Percentiles rank a stretch among this genome's conserved stretches.
Conservation (phyloP, 2,888 invertebrate genomes). For the Drosophila nr. perissopoda region DNA sequence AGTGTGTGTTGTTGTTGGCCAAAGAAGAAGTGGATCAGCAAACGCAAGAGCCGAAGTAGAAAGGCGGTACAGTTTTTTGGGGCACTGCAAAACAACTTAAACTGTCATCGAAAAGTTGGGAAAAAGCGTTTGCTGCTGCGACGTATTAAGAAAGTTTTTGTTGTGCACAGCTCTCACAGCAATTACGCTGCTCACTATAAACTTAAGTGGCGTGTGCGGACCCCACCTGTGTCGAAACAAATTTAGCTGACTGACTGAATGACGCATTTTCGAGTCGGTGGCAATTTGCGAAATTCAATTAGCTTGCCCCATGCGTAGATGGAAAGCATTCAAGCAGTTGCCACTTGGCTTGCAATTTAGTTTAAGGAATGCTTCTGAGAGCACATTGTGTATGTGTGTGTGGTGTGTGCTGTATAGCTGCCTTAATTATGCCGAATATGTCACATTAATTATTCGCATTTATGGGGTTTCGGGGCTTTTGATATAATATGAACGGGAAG, state of each 20-base stretch:
- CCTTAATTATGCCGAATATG: slow-evolving; percentile 76
- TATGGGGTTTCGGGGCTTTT: slow-evolving; percentile 72
- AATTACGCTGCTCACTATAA: slow-evolving; percentile 70
- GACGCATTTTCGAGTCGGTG: slow-evolving; percentile 42
- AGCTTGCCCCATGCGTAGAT: slow-evolving; percentile 52
- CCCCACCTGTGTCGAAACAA: slow-evolving; percentile 24
- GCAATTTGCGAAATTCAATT: slow-evolving; percentile 66
- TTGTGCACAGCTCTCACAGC: slow-evolving; percentile 52
- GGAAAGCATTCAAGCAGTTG: slow-evolving; percentile 58
- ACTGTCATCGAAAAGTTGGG: slow-evolving; percentile 75
- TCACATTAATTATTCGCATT: slow-evolving; percentile 81
- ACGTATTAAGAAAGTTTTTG: slow-evolving; percentile 74
- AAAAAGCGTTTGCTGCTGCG: slow-evolving; percentile 51
- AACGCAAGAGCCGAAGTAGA: not conserved
- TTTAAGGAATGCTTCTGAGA: slow-evolving; percentile 71
- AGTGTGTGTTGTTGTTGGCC: slow-evolving; percentile 56
- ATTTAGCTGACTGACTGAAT: slow-evolving; percentile 11
- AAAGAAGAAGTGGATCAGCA: slow-evolving; percentile 72
- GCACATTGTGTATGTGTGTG: slow-evolving; percentile 5
- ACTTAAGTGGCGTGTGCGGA: slow-evolving; percentile 43
- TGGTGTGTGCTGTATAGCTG: slow-evolving; percentile 58
- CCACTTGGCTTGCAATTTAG: slow-evolving; percentile 68
- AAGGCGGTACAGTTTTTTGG: slow-evolving; percentile 20
- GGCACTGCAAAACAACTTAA: slow-evolving; percentile 70
- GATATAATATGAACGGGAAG: slow-evolving; percentile 37